Conservation (phyloP, 2,797 vertebrate species). For the Natrix natrix region DNA sequence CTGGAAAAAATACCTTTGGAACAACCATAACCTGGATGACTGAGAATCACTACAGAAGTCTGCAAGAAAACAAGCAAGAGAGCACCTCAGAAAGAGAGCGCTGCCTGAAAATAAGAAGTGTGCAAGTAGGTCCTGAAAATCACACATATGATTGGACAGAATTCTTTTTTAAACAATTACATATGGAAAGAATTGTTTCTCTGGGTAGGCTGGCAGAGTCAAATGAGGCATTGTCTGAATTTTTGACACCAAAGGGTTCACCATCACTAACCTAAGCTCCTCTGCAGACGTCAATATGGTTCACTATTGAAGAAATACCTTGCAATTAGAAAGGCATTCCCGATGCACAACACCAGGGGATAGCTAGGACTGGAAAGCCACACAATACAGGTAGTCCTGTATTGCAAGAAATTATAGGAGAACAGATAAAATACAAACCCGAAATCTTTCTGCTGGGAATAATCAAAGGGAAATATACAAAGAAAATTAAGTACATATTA, state of each 20-base stretch:
- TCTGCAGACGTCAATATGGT: neutral
- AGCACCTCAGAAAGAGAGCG: too few species aligned
- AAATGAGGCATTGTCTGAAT: neutral
- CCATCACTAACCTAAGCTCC: too few species aligned
- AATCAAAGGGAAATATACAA: too few species aligned
- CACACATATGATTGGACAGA: neutral
- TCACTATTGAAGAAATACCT: neutral
- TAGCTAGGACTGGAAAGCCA: neutral
- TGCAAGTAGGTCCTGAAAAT: neutral
- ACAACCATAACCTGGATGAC: too few species aligned
- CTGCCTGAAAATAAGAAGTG: neutral
- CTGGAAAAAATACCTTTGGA: too few species aligned
- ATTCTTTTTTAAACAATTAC: neutral
- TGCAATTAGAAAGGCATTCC: neutral
- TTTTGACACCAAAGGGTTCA: neutral
- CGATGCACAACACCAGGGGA: too few species aligned
- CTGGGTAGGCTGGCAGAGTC: neutral
- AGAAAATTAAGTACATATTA: too few species aligned
- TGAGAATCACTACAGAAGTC: too few species aligned
- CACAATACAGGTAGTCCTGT: neutral
- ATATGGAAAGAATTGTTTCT: neutral
- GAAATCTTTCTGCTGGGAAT: too few species aligned
- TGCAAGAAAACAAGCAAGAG: too few species aligned
- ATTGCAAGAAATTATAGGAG: too few species aligned
- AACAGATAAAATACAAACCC: too few species aligned